Base-by-base conservation (phyloP, 1,140 invertebrate species). In the Bombus soroeensis region DNA sequence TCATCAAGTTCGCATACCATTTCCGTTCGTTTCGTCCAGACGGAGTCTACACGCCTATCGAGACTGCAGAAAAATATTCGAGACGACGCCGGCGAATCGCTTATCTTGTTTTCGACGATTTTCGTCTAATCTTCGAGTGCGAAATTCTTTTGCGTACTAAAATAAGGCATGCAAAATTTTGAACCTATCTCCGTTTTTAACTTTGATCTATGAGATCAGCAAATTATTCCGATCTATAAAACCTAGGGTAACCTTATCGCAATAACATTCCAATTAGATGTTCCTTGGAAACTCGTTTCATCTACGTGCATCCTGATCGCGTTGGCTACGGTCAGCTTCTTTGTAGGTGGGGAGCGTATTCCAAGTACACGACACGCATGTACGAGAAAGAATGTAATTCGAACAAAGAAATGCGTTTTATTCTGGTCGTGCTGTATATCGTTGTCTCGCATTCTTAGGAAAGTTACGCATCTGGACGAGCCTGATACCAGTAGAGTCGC, bases 21-120 rank as follows among this genome's bases (percentile, higher is more conserved):
- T 92, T 93, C 92, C 91, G 90, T 90, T 92, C 88, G 87, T 88
- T 92, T 89, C 90, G 76, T 85, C 81, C 81, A 78, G 74, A 74
- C 66, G 39, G 2, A 28, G 66, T 59, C 71, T 74, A 62, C 85
- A 47, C 72, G 76, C 34, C 41, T 72, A 72, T 68, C 34, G 28
- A 74, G 22, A 64, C 28, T 4, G 13, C 28, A 47, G 71, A 74
- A 39, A 81, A 75, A 75, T 82, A 53, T 47, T 47, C 28, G 28
- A 25, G 37, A 25, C 25, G 15, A 80, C 10, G 15, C 10, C 4
- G 12, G n/a, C 62, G 22, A 79, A 47, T 37, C 18, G n/a, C 41
- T 79, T 79, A 47, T 47, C 41, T 80, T 80, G 39, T 79, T 85
- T 83, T 76, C 47, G 59, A 59, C 28, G 59, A 64, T 64, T 84